Evolutionary conservation across 2,113 vertebrate species (phyloP).

Genomic region (Bathybates hornii): DNA sequence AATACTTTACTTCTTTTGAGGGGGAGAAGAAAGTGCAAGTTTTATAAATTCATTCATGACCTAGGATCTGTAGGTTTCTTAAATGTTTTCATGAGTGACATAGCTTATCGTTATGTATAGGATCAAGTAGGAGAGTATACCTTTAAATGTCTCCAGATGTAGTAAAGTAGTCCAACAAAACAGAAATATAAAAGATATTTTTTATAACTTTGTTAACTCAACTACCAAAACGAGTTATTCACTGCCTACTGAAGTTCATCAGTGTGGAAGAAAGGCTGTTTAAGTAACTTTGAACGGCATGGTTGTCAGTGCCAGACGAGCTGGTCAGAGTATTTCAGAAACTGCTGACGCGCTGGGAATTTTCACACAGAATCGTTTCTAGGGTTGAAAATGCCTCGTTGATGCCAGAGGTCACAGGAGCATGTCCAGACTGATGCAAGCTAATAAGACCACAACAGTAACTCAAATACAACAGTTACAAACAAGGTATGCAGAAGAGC

Average conservation of each 20-base stretch:
- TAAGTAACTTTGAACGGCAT: background rate
- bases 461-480: background rate
- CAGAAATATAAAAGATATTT: background rate
- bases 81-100: background rate
- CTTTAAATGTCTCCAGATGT: background rate
- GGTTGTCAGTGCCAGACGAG: background rate
- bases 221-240: background rate
- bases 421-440: background rate
- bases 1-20: background rate
- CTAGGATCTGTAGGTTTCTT: background rate
- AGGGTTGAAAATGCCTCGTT: background rate
- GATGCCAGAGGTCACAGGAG: background rate
- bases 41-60: background rate
- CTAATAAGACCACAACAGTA: background rate
- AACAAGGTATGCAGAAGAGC: background rate
- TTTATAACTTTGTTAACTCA: background rate
- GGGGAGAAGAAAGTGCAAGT: background rate
- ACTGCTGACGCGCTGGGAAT: background rate
- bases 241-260: background rate
- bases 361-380: background rate
- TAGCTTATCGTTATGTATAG: background rate
- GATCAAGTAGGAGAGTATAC: background rate
- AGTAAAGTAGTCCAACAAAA: background rate
- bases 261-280: background rate
- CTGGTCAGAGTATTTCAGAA: background rate